These are phyloP conservation scores for Galerucella calmariensis DNA, from an alignment of 2,888 invertebrate genomes.

Conservation along the genomic window DNA sequence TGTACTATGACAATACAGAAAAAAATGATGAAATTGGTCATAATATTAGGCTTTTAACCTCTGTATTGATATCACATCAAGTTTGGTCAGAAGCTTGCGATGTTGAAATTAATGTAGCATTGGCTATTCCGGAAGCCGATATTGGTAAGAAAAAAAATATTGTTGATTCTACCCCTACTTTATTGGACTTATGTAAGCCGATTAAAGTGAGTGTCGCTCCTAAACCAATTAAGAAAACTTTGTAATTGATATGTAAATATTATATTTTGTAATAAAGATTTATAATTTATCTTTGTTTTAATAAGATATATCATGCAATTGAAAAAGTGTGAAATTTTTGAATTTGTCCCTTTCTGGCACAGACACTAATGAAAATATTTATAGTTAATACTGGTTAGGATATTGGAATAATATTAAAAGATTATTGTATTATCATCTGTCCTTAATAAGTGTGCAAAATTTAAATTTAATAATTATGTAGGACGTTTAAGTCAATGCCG, in stretches of 20 bases:
- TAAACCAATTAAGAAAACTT: conserved; percentile 81
- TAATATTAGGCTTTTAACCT: conserved; percentile 81
- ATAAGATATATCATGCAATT: background rate
- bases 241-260: conserved; percentile 49
- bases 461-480: too few relatives aligned
- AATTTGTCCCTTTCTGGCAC: too few relatives aligned
- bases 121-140: conserved; percentile 76
- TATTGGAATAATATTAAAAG: too few relatives aligned
- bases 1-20: conserved; percentile 68
- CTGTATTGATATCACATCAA: conserved; percentile 89
- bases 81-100: conserved; percentile 94
- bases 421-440: too few relatives aligned
- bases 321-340: too few relatives aligned
- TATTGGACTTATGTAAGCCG: conserved; percentile 86
- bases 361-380: too few relatives aligned
- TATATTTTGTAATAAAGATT: conserved; percentile 3
- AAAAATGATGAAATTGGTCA: conserved; percentile 66
- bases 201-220: conserved; percentile 89
- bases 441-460: too few relatives aligned
- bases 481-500: too few relatives aligned
- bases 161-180: conserved; percentile 67
- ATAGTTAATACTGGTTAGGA: too few relatives aligned
- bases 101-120: conserved; percentile 85
- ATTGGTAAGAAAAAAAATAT: conserved; percentile 63
- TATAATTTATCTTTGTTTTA: background rate